phyloP scores from a whole-genome alignment of 2,888 invertebrate species.

The Anticlea derivata region DNA sequence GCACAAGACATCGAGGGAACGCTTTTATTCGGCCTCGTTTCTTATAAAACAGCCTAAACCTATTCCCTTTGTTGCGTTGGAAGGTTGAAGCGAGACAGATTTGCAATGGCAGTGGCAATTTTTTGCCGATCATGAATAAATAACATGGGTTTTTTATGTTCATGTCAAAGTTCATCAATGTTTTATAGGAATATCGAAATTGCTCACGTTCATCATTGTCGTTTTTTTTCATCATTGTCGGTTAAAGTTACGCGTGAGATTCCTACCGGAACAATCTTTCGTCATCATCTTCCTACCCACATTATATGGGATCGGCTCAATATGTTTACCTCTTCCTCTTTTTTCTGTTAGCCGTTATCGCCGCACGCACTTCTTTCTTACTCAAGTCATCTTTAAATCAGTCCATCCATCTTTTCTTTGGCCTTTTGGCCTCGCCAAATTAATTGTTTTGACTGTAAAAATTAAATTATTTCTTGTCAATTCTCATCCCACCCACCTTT shows the following conservation, averaged over 20 bases:
- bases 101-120: conserved; percentile 58
- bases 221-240: no score
- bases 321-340: no score
- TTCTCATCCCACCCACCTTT: conserved; percentile 2
- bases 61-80: conserved; percentile 65
- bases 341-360: no score
- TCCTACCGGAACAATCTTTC: neutral
- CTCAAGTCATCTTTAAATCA: no score
- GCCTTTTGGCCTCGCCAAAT: no score
- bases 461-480: neutral
- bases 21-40: conserved; percentile 49
- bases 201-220: no score
- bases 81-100: conserved; percentile 52
- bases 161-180: conserved; percentile 73
- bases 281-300: no score
- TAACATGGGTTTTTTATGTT: conserved; percentile 58
- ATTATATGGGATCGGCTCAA: no score
- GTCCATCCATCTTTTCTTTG: no score
- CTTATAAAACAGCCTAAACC: conserved; percentile 41
- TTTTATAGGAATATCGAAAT: conserved; percentile 40
- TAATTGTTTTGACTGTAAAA: neutral
- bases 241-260: conserved; percentile 14
- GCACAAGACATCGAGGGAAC: conserved; percentile 66
- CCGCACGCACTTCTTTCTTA: no score
- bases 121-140: conserved; percentile 52